Evolutionary conservation across 2,113 vertebrate genomes (phyloP).

Genomic region (Pimephales promelas): DNA sequence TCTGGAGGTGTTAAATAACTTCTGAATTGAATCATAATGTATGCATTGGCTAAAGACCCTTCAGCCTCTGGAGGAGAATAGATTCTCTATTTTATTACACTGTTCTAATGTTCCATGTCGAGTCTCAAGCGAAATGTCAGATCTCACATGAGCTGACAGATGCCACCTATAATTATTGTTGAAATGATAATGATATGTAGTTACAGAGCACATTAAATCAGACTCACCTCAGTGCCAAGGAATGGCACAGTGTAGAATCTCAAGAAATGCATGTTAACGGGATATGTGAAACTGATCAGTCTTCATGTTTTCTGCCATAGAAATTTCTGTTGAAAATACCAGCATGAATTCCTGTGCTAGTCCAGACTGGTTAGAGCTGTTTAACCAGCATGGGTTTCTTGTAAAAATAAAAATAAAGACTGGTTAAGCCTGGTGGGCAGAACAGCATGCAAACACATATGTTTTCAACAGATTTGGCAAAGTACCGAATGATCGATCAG

Average conservation of each 20-base stretch:
- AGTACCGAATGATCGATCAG: not conserved
- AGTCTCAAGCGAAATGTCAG: slow-evolving; percentile 31
- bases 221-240: not conserved
- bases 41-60: slow-evolving; percentile 19
- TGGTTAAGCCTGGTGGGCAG: not conserved
- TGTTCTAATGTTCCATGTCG: slow-evolving; percentile 23
- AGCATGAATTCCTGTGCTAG: not conserved
- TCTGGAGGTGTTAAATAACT: slow-evolving; percentile 34
- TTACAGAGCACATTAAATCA: slow-evolving; percentile 32
- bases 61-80: not conserved
- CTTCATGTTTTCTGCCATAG: not conserved
- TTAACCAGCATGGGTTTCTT: not conserved
- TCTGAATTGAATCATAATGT: slow-evolving; percentile 37
- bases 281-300: slow-evolving; percentile 3
- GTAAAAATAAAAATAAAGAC: too few species aligned
- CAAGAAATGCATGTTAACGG: slow-evolving; percentile 15
- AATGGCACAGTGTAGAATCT: slow-evolving; percentile 6
- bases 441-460: not conserved
- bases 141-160: slow-evolving; percentile 46
- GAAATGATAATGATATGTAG: slow-evolving; percentile 23
- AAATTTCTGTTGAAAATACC: slow-evolving; percentile 12
- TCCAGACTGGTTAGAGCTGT: not conserved
- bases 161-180: slow-evolving; percentile 66
- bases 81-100: slow-evolving; percentile 11
- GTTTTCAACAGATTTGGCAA: not conserved